phyloP scores from a whole-genome alignment of 2,888 invertebrate species.

The Chelonus formosanus region DNA sequence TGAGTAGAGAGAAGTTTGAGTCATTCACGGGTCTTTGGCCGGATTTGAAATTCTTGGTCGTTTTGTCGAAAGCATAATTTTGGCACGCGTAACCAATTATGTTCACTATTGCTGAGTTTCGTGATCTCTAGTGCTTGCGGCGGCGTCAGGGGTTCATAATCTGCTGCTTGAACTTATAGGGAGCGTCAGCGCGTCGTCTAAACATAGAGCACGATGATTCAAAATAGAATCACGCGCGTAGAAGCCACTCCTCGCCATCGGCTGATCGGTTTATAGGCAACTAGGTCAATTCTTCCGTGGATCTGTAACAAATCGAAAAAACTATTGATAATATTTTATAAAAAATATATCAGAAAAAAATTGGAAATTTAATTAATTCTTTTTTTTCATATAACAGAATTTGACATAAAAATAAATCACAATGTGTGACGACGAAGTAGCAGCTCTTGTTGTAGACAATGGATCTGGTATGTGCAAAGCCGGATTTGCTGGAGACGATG shows the following conservation, averaged over 20 bases:
- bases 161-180: constrained; percentile 63
- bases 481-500: constrained; percentile 88
- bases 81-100: constrained; percentile 54
- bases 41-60: constrained; percentile 41
- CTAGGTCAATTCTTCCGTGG: constrained; percentile 57
- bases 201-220: constrained; percentile 57
- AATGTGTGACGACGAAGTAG: constrained; percentile 96
- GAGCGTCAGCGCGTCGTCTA: constrained; percentile 61
- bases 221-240: constrained; percentile 57
- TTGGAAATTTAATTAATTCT: too few species aligned
- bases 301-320: constrained; percentile 38
- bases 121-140: constrained; percentile 32
- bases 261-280: constrained; percentile 59
- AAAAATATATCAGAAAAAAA: too few species aligned
- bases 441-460: constrained; percentile 88
- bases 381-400: constrained; percentile 40
- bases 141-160: constrained; percentile 55
- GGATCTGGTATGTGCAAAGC: constrained; percentile 93
- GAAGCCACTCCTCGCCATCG: constrained; percentile 44
- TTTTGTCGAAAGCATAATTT: constrained; percentile 52
- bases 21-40: constrained; percentile 53
- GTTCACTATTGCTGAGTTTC: constrained; percentile 34
- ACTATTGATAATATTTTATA: background rate
- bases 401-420: constrained; percentile 67
- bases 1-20: constrained; percentile 22